Base-by-base conservation (phyloP, 2,797 vertebrate genomes). In the Urocyon cinereoargenteus region DNA sequence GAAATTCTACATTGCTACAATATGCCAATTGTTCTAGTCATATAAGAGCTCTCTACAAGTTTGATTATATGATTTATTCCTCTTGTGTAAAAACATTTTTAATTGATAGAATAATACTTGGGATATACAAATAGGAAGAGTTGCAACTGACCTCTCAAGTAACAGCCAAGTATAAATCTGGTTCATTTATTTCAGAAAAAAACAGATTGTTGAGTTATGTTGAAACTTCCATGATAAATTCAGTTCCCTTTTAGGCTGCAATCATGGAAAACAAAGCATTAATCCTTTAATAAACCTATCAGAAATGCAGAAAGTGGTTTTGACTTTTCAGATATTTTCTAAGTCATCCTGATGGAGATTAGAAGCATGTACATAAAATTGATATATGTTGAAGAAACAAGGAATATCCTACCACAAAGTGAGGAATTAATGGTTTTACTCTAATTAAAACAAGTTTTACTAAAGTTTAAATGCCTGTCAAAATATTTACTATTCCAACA, bases 391-490 rank as follows among this genome's bases (percentile, higher is more conserved):
- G 62, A 96, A 91, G 51, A 92, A 81, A 55, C 55, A 78, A 90
- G 34, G 70, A 82, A 81, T 18, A 94, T 24, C 66, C 31, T 34
- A 77, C 61, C 59, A 91, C 24, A 86, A 72, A 95, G 14, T 16
- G 18, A 87, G 62, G 75, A 94, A 84, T 57, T 34, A 83, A 83
- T n/a, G 3, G 12, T 88, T 72, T 78, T 78, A 85, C 62, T 59
- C 49, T 28, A 94, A 82, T 55, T 82, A 77, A 94, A 87, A 83
- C 53, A 94, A 95, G 19, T 84, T 86, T 95, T 95, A 86, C 55
- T 85, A 28, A 88, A 92, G 19, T 79, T 86, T 94, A 89, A 64
- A 85, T 64, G 82, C 19, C 45, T 85, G n/a, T 90, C 79, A 64
- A 95, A 92, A 64, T 93, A 86, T 78, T 95, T 86, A 72, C 36